Base-by-base conservation (phyloP, 2,113 vertebrate species). In the Chaetops frenatus region DNA sequence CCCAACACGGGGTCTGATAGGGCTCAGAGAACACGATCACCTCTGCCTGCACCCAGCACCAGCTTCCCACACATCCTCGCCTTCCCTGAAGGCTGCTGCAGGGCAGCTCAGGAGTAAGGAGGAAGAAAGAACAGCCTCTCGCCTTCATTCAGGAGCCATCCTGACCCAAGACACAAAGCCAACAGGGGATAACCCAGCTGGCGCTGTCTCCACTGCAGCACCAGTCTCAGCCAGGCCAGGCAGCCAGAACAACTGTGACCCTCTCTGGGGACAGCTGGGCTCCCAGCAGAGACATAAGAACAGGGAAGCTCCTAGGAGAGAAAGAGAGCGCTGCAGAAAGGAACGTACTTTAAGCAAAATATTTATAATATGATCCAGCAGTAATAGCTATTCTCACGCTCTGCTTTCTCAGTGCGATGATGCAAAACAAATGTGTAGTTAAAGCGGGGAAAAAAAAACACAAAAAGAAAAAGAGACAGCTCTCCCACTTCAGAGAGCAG, bases 381-480 rank as follows among this genome's bases (percentile, higher is more conserved):
- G 93, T 90, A 96, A 96, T 53, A 96, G 95, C 88, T 95, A 95
- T 97, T 97, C 96, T 97, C 96, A 97, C 93, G 95, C 93, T 96
- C 94, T 84, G 96, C 94, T 88, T 96, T 97, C 88, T 96, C 92
- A 93, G 88, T 50, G 90, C 36, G 61, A 64, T 94, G 96, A 96
- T 97, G 93, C 90, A 96, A 97, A 97, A 96, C 96, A 97, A 97
- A 97, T 97, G 96, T 96, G 94, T 83, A 90, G 88, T 84, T 88
- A 80, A 91, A 87, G 56, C 33, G 22, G 7, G 1, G 3, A 6
- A 31, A 64, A 65, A 77, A 85, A 60, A 29, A 12, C 2, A 57
- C 11, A 14, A 64, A 81, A 85, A 86, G 45, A 74, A 81, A 91
- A 61, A 71, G 70, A 92, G 72, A 78, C 79, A 88, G 85, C 82